A percentile compares a stretch with the other conserved stretches of the same genome.
These are phyloP conservation scores for Sylvia borin DNA, from an alignment of 2,797 vertebrate species.

Conservation along the genomic window DNA sequence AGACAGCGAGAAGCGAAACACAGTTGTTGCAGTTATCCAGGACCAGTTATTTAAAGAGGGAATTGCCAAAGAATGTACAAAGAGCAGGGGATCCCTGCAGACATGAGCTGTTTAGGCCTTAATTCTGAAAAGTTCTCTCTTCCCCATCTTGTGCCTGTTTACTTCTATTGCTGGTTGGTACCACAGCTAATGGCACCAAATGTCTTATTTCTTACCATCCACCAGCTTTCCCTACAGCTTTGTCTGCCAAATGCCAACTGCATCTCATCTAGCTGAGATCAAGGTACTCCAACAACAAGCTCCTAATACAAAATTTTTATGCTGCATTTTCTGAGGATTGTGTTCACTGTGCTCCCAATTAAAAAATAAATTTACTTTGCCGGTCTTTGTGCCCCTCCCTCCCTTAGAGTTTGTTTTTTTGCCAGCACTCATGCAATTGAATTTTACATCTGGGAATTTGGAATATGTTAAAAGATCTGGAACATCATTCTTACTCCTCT, in stretches of 20 bases:
- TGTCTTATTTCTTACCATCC: background rate
- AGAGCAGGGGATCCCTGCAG: background rate
- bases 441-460: background rate
- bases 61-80: background rate
- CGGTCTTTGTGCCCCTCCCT: background rate
- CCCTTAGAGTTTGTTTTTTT: background rate
- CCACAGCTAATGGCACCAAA: background rate
- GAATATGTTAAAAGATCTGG: background rate
- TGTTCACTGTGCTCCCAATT: background rate
- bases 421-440: background rate
- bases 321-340: background rate
- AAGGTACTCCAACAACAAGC: background rate
- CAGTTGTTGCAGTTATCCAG: background rate
- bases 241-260: slow-evolving; percentile 37
- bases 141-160: background rate
- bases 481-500: background rate
- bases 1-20: background rate
- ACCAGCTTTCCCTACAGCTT: background rate
- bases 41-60: background rate
- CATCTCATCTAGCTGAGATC: slow-evolving; percentile 25
- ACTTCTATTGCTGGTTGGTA: background rate
- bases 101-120: background rate
- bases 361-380: slow-evolving; percentile 27
- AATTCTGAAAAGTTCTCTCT: background rate
- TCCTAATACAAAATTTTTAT: background rate